These are phyloP conservation scores for Alentia gelatinosa DNA, from an alignment of 2,888 invertebrate species.

Conservation along the genomic window DNA sequence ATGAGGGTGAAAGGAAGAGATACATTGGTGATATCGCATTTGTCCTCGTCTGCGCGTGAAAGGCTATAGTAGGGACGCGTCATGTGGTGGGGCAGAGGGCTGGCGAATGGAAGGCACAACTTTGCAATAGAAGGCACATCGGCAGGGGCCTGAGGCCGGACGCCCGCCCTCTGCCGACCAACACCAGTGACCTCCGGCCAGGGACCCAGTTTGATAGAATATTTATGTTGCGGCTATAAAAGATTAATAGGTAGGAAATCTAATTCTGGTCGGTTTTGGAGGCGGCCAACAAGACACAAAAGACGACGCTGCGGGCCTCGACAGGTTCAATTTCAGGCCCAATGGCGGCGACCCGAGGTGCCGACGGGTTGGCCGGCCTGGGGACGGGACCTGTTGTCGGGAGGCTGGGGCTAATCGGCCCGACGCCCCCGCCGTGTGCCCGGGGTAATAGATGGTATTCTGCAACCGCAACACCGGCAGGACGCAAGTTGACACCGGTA, in stretches of 20 bases:
- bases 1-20: too few relatives aligned
- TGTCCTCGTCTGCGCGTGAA: too few relatives aligned
- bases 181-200: not conserved
- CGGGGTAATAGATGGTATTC: not conserved
- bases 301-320: not conserved
- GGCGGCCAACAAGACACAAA: constrained; percentile 4
- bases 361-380: not conserved
- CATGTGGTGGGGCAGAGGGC: too few relatives aligned
- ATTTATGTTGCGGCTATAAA: constrained; percentile 43
- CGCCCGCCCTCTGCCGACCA: not conserved
- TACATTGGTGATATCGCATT: too few relatives aligned
- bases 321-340: constrained; percentile 53
- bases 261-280: constrained; percentile 15
- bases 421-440: not conserved
- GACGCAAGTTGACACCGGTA: not conserved
- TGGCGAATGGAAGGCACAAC: too few relatives aligned
- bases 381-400: not conserved
- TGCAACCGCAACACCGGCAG: not conserved
- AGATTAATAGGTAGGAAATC: constrained; percentile 50
- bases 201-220: constrained; percentile 13
- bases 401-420: not conserved
- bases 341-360: not conserved
- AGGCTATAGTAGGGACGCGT: too few relatives aligned
- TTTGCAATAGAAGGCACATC: too few relatives aligned
- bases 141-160: too few relatives aligned